Evolutionary conservation across 2,113 vertebrate genomes (phyloP).

Genomic region (Phylloscopus whistleri): DNA sequence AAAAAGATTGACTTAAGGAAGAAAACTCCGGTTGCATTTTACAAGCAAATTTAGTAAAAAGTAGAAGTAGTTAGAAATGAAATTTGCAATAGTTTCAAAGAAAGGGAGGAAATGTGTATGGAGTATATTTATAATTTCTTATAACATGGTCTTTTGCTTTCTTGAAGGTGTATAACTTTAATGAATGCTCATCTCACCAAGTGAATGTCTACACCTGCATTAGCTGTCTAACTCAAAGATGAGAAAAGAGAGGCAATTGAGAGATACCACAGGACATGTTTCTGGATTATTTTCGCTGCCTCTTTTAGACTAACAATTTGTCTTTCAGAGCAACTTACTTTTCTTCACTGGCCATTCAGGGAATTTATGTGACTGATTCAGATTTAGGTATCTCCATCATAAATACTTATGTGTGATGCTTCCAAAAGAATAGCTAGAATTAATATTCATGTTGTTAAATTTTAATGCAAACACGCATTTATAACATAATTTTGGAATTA

Average conservation of each 20-base stretch:
- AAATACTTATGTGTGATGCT: not conserved
- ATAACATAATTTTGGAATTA: not conserved
- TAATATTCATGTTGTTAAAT: not conserved
- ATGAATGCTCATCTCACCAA: not conserved
- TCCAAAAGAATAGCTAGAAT: not conserved
- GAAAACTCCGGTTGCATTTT: constrained; percentile 53
- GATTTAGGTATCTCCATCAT: not conserved
- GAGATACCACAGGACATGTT: not conserved
- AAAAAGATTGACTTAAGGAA: constrained; percentile 60
- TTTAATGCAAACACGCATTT: not conserved
- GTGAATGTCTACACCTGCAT: not conserved
- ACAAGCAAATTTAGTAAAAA: constrained; percentile 43
- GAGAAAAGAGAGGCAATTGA: not conserved
- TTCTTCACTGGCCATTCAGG: not conserved
- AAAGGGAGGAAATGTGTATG: constrained; percentile 59
- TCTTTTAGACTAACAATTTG: not conserved
- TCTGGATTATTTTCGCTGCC: not conserved
- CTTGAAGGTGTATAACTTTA: not conserved
- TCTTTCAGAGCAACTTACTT: not conserved
- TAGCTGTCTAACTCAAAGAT: not conserved
- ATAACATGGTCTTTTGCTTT: not conserved
- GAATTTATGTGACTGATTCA: not conserved
- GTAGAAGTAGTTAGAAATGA: constrained; percentile 61
- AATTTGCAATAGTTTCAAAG: constrained; percentile 65
- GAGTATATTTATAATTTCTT: not conserved